A percentile compares a stretch with the other conserved stretches of the same genome.
These are phyloP conservation scores for Polypedilum vanderplanki DNA, from an alignment of 1,140 invertebrate species.

Conservation along the genomic window DNA sequence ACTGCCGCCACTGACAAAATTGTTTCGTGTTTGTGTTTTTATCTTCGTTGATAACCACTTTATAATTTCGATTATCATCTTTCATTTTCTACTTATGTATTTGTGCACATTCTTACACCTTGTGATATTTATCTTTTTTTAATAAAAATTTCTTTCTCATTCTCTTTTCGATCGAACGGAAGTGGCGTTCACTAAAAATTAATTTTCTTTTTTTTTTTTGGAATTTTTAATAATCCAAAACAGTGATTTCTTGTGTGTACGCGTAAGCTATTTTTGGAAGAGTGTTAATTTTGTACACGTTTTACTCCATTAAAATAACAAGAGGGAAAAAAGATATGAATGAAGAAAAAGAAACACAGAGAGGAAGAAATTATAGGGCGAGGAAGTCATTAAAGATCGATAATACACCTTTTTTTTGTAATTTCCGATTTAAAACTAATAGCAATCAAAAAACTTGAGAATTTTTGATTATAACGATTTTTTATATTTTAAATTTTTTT, in stretches of 20 bases:
- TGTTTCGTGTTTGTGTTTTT: no score
- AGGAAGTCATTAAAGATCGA: slow-evolving; percentile 8
- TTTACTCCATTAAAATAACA: background rate
- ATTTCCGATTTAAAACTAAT: background rate
- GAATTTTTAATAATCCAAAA: slow-evolving; percentile 2
- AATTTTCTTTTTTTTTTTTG: background rate
- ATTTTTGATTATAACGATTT: no score
- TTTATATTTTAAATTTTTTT: no score
- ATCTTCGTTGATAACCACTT: background rate
- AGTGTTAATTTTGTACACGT: no score
- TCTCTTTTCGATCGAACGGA: slow-evolving; percentile 9
- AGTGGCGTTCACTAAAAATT: background rate
- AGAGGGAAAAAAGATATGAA: background rate
- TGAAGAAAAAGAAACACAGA: background rate
- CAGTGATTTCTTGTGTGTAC: background rate
- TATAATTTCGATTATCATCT: slow-evolving; percentile 19
- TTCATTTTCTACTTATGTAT: slow-evolving; percentile 2
- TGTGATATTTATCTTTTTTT: background rate
- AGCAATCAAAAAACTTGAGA: no score
- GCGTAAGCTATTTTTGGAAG: no score
- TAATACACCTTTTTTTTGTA: background rate
- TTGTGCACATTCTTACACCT: background rate
- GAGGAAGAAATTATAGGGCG: background rate
- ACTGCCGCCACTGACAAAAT: no score
- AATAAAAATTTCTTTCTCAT: background rate